A percentile compares a stretch with the other conserved stretches of the same genome.
These are phyloP conservation scores for Pycnomerus fuliginosus DNA, from an alignment of 2,888 invertebrate genomes.

Conservation along the genomic window DNA sequence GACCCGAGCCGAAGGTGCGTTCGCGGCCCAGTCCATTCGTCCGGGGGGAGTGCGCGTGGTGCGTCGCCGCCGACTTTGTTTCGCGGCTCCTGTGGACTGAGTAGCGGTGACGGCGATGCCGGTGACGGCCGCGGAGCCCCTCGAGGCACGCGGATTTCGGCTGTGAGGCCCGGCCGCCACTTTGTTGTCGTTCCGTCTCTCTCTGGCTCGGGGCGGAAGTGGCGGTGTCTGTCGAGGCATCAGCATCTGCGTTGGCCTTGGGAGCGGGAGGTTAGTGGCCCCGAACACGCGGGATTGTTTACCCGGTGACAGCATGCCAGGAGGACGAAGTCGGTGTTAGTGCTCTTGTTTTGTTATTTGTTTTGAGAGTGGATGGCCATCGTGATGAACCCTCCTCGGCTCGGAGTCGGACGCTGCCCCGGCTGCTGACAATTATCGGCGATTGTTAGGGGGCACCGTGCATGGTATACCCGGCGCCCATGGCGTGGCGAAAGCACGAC, in stretches of 20 bases:
- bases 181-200: constrained; percentile 48
- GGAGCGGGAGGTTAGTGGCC: constrained; percentile 52
- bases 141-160: constrained; percentile 4
- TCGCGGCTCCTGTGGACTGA: too few species aligned
- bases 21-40: constrained; percentile 56
- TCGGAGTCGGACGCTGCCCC: neutral
- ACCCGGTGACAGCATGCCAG: constrained; percentile 50
- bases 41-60: constrained; percentile 49
- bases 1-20: constrained; percentile 52
- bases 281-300: constrained; percentile 55
- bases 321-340: too few species aligned
- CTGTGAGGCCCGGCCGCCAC: constrained; percentile 12
- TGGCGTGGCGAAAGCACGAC: constrained; percentile 76
- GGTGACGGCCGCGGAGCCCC: constrained; percentile 3
- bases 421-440: constrained; percentile 53
- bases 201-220: constrained; percentile 46
- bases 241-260: constrained; percentile 50
- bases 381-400: neutral
- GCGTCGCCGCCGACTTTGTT: too few species aligned
- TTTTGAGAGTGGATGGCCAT: too few species aligned
- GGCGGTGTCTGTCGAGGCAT: constrained; percentile 47
- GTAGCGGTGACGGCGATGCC: constrained; percentile 15
- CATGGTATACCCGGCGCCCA: constrained; percentile 56
- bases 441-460: constrained; percentile 51
- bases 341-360: too few species aligned